phyloP scores from a whole-genome alignment of 2,888 invertebrate species.

The Alsophila aescularia region DNA sequence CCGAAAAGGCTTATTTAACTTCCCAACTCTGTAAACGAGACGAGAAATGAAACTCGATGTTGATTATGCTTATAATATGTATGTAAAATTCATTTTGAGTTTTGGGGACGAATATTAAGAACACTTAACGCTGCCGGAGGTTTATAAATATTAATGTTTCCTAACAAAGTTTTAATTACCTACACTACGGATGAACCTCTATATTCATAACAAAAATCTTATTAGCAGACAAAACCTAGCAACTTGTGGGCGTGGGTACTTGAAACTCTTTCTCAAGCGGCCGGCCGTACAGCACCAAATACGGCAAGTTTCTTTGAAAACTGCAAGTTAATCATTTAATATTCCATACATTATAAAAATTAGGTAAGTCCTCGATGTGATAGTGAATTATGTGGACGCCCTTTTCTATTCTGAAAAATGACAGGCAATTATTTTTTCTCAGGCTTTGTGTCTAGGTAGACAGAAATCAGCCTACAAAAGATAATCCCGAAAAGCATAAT shows the following conservation, averaged over 20 bases:
- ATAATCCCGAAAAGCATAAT: conserved; percentile 24
- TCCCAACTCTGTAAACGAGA: conserved; percentile 22
- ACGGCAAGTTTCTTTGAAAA: too few relatives aligned
- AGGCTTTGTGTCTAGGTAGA: conserved; percentile 29
- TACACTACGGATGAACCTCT: conserved; percentile 73
- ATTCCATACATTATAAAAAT: too few relatives aligned
- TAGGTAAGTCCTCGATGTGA: conserved; percentile 15
- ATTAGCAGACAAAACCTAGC: conserved; percentile 70
- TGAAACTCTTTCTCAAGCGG: conserved; percentile 62
- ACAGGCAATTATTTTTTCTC: not conserved
- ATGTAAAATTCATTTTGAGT: conserved; percentile 44
- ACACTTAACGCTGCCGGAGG: conserved; percentile 39
- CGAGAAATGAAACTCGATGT: conserved; percentile 35
- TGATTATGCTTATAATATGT: conserved; percentile 50
- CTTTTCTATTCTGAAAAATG: not conserved
- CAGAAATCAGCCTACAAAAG: conserved; percentile 22
- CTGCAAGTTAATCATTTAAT: too few relatives aligned
- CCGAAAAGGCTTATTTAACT: conserved; percentile 21
- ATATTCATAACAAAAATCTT: conserved; percentile 78
- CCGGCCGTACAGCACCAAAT: too few relatives aligned
- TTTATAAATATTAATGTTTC: conserved; percentile 82
- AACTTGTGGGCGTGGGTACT: conserved; percentile 47
- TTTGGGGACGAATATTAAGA: conserved; percentile 33
- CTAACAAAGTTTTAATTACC: conserved; percentile 76
- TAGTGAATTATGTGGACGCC: too few relatives aligned